Percentiles rank a stretch among this genome's conserved stretches.
phyloP scores from a whole-genome alignment of 2,888 invertebrate genomes.

The Odontocolon sp. region DNA sequence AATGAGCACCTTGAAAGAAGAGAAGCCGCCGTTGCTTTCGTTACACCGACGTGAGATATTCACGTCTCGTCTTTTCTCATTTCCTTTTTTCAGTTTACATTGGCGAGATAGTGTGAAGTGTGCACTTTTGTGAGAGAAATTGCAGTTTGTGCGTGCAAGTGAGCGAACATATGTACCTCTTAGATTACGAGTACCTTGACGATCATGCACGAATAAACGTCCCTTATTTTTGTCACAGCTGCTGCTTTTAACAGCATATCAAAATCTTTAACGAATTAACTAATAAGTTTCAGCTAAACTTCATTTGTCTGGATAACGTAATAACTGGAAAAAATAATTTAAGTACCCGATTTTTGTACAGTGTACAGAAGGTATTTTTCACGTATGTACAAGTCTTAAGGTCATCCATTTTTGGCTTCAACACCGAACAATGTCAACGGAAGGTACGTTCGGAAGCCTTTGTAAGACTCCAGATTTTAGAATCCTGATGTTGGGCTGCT shows the following conservation, averaged over 20 bases:
- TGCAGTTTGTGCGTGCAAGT: constrained; percentile 9
- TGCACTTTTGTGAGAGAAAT: constrained; percentile 39
- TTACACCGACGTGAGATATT: constrained; percentile 58
- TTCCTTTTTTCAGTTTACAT: constrained; percentile 35
- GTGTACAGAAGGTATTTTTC: neutral
- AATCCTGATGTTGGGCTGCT: neutral
- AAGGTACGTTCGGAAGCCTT: neutral
- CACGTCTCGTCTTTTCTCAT: constrained; percentile 34
- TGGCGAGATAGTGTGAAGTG: constrained; percentile 21
- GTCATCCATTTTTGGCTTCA: neutral
- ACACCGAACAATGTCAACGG: neutral
- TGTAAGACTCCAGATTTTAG: neutral
- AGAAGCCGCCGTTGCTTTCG: constrained; percentile 57
- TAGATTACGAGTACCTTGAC: neutral
- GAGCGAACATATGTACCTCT: neutral
- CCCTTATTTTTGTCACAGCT: neutral
- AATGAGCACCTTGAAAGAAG: constrained; percentile 70
- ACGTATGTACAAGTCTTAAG: neutral
- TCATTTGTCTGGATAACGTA: too few species aligned
- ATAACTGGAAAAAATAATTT: too few species aligned
- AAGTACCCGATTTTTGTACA: too few species aligned
- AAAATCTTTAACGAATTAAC: too few species aligned
- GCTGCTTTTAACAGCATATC: too few species aligned
- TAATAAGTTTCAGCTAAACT: too few species aligned
- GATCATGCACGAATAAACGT: neutral